Evolutionary conservation across 2,113 vertebrate species (phyloP).

Genomic region (Rhipidura dahli): DNA sequence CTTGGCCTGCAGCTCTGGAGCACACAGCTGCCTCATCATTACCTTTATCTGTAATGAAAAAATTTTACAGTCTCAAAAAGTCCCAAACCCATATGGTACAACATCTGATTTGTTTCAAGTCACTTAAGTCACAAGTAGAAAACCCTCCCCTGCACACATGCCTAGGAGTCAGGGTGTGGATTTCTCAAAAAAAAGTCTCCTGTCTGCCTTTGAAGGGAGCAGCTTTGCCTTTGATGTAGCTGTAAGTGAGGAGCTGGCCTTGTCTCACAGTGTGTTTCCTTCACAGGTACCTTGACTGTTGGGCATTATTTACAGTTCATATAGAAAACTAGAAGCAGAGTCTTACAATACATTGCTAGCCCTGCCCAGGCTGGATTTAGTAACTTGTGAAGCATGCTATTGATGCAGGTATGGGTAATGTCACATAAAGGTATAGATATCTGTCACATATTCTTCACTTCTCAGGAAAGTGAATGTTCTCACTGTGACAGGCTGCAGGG

Average conservation of each 20-base stretch:
- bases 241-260: background rate
- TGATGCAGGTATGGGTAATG: background rate
- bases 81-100: constrained; percentile 35
- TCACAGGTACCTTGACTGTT: background rate
- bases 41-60: background rate
- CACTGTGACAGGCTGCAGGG: background rate
- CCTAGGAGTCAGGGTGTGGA: background rate
- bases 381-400: background rate
- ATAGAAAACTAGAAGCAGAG: constrained; percentile 4
- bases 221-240: constrained; percentile 52
- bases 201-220: constrained; percentile 31
- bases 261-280: background rate
- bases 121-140: constrained; percentile 27
- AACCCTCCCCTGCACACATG: constrained; percentile 24
- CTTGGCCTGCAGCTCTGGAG: background rate
- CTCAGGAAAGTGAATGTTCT: background rate
- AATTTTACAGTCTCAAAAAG: background rate
- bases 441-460: background rate
- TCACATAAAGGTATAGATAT: background rate
- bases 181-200: background rate
- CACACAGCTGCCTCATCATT: background rate
- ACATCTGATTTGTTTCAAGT: constrained; percentile 67
- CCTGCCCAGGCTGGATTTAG: background rate
- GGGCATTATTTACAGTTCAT: constrained; percentile 3
- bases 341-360: background rate